Evolutionary conservation across 2,888 invertebrate genomes (phyloP), one percentile per base, ranked within the genome.

Genomic region (Archaeoteleia sp.): DNA sequence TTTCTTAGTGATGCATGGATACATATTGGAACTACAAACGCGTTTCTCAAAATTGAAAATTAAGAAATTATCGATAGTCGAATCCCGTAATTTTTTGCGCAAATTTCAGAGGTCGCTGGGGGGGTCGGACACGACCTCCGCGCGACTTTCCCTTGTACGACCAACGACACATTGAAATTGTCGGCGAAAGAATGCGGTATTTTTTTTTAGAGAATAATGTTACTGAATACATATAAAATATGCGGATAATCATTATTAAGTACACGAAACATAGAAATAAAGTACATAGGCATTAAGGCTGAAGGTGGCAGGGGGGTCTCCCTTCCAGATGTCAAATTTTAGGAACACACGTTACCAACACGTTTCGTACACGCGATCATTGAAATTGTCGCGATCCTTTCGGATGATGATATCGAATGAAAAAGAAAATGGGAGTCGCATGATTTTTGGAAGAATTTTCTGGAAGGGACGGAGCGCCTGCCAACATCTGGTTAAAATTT

Each of bases 231-330:
- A 73, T 74, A 76, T 76, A 77, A 77, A 20, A 77, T 82, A 78
- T 82, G 84, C 78, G 81, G 79, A 82, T 85, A 84, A 83, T 82
- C 82, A 80, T 84, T 78, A 75, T 74, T 85, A 84, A 81, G 83
- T 85, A 83, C 83, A 82, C 79, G 74, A 78, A 77, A 70, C 78
- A 83, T 84, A 84, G 80, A 79, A 82, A 76, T 80, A 82, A 81
- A 67, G 69, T 79, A 76, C 71, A 78, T 82, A 82, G 80, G 72
- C 79, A 73, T 79, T 79, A 81, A 82, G 80, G 73, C 74, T 76
- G 75, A 75, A 73, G 75, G 53, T 76, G 78, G 79, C 78, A 77
- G n/a, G 79, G 75, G 72, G 67, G 79, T 77, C 79, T 78, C 73
- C 67, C 81, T 82, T 82, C 82, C 79, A 82, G 78, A 12, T 29